Evolutionary conservation across 2,797 vertebrate genomes (phyloP), one percentile per base, ranked within the genome.

Genomic region (Chaetodon trifasciatus): DNA sequence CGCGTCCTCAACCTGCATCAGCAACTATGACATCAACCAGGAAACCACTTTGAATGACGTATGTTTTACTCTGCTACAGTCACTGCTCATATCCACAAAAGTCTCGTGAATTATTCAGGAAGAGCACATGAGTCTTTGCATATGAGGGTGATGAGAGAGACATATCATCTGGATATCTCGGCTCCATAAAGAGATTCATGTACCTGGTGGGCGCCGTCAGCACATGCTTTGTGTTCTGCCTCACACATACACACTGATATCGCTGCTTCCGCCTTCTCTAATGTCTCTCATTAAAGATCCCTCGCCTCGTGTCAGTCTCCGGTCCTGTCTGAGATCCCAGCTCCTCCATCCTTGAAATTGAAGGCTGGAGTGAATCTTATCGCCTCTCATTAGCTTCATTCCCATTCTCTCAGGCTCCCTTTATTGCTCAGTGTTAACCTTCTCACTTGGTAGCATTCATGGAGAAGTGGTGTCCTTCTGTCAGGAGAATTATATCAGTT

Each of bases 331-430:
- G 82, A 86, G 84, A 91, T 92, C 91, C 83, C 83, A 76, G 89
- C 83, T 90, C 88, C 89, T 89, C 91, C 92, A 94, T 92, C 93
- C 93, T 94, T 94, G 93, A 93, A 95, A 94, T 91, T 94, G 92
- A 93, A 92, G 91, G 91, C 90, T 89, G 86, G 77, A 92, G 90
- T 92, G 92, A 95, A 95, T 94, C 93, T 92, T 94, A 95, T 95
- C 92, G 73, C 91, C 93, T 92, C 93, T 95, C 93, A 96, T 96
- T 96, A 95, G 93, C 91, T 88, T 92, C 88, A 84, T 92, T 91
- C 89, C 85, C 85, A 84, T 91, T 92, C 89, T 92, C 84, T 84
- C 85, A 73, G 84, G 80, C 85, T 92, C 73, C 81, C 86, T 93
- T 93, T 93, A 95, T 91, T 93, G 87, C 92, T 88, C 80, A 75